Evolutionary conservation across 2,888 invertebrate genomes (phyloP), one percentile per base, ranked within the genome.

Genomic region (Dendrolimus houi): DNA sequence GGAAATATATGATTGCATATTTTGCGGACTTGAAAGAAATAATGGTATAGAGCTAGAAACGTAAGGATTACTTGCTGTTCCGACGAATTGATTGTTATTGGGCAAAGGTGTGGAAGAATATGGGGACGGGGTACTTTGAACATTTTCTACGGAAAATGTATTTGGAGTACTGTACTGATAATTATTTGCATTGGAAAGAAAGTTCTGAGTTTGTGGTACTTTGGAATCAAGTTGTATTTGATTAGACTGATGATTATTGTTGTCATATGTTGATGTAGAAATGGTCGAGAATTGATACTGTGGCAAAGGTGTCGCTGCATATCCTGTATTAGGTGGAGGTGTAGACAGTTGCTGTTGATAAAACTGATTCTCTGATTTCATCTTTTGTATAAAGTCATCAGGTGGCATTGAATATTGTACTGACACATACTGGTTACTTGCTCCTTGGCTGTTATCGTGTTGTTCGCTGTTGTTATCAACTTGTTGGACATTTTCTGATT

Each of bases 351-450:
- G 77, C 59, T 79, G 81, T 65, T 83, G 84, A 54, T 82, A 80
- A 64, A 79, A 88, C 64, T 85, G 85, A 64, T 76, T 87, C 62
- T 87, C 86, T 60, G 81, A 81, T 62, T 83, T 82, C 72, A 90
- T 77, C 62, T 89, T 84, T 57, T 88, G 87, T 52, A 91, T 71
- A 60, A 89, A 91, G 53, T 88, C 87, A 59, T 91, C 90, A 9
- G 91, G 90, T 60, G 91, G 91, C 61, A 91, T 73, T 42, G 88
- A 88, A 69, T 89, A 91, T 74, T 89, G 88, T 72, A 88, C 71
- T 53, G 87, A 79, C 61, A 85, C 78, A 79, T 90, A 87, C 76
- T 90, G 89, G 75, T 88, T 89, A 79, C 90, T 91, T 75, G 89
- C 85, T 68, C 85, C 86, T 40, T 79, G 73, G 56, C 80, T 83